Evolutionary conservation across 1,140 invertebrate species (phyloP).

Genomic region (Tribolium madens): DNA sequence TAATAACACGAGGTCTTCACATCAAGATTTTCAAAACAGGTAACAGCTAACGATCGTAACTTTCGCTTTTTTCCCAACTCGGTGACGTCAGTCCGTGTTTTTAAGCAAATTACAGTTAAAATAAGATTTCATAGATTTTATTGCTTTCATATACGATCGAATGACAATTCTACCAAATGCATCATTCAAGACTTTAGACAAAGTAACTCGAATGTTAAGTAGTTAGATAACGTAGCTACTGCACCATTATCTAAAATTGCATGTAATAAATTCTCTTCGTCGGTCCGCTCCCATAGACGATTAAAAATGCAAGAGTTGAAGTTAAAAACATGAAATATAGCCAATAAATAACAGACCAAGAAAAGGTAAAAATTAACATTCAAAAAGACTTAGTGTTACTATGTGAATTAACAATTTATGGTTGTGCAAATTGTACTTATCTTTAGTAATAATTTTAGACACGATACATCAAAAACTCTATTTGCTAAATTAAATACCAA

Average conservation of each 20-base stretch:
- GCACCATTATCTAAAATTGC: background rate
- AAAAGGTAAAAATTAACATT: conserved; percentile 7
- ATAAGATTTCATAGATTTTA: too few relatives aligned
- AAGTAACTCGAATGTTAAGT: background rate
- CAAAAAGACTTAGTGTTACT: background rate
- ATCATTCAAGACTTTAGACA: too few relatives aligned
- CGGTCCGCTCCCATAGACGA: background rate
- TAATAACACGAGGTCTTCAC: conserved; percentile 7
- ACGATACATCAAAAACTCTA: background rate
- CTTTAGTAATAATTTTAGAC: background rate
- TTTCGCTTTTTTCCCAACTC: conserved; percentile 26
- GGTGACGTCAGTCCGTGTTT: conserved; percentile 6
- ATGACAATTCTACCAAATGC: too few relatives aligned
- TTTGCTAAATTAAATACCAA: background rate
- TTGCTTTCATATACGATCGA: too few relatives aligned
- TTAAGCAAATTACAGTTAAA: background rate
- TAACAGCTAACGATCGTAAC: conserved; percentile 11
- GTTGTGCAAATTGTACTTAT: conserved; percentile 3
- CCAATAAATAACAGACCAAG: conserved; percentile 3
- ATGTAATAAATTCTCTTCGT: conserved; percentile 15
- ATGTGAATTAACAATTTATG: conserved; percentile 9
- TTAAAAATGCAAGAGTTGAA: background rate
- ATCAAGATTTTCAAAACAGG: conserved; percentile 29
- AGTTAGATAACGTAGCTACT: background rate
- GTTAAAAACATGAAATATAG: background rate